These are phyloP conservation scores for Anisognathus igniventris DNA, from an alignment of 2,797 vertebrate genomes.

Conservation along the genomic window DNA sequence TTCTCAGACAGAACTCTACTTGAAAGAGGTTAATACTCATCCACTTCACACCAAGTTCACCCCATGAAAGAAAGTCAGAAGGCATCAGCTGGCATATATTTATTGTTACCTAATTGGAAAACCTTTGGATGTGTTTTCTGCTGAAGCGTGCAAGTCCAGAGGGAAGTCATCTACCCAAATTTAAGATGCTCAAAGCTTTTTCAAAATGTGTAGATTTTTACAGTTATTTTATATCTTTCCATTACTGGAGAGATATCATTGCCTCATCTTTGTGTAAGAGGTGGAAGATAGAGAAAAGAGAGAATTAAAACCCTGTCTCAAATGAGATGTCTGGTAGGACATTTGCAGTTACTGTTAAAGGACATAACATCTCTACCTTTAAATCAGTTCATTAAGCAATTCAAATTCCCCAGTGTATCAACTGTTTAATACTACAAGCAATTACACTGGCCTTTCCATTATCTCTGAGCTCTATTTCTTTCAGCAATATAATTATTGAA, in stretches of 20 bases:
- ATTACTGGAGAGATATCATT: not conserved
- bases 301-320: not conserved
- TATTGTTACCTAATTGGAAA: not conserved
- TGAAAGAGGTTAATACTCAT: not conserved
- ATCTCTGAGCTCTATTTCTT: slow-evolving; percentile 44
- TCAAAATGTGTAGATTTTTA: not conserved
- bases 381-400: slow-evolving; percentile 46
- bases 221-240: not conserved
- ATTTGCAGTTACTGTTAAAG: slow-evolving; percentile 22
- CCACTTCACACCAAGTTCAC: not conserved
- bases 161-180: not conserved
- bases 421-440: slow-evolving; percentile 50
- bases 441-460: slow-evolving; percentile 51
- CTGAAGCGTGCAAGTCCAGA: not conserved
- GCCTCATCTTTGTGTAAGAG: not conserved
- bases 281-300: not conserved
- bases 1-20: not conserved
- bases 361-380: slow-evolving; percentile 16
- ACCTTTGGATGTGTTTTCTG: not conserved
- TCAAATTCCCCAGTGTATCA: slow-evolving; percentile 40
- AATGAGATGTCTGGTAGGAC: not conserved
- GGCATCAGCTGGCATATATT: fast-evolving
- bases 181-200: not conserved
- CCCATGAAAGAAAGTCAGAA: not conserved
- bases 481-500: slow-evolving; percentile 53